phyloP scores from a whole-genome alignment of 2,113 vertebrate genomes.

The Psephotus haematonotus region DNA sequence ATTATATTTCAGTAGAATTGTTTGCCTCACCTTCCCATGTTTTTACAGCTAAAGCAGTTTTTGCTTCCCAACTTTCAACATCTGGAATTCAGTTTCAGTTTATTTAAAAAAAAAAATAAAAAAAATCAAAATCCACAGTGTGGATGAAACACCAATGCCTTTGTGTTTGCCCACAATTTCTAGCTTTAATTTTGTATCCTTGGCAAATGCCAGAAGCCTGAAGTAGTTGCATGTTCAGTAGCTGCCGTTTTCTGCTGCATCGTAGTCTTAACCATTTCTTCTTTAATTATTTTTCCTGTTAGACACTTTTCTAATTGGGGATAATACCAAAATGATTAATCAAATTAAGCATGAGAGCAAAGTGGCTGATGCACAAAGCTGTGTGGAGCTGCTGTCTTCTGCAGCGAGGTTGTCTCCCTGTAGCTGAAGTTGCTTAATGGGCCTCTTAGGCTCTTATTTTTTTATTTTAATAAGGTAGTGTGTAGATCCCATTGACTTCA shows the following conservation, averaged over 20 bases:
- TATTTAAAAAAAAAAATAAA: constrained; percentile 41
- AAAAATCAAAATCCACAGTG: not conserved
- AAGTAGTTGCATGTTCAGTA: not conserved
- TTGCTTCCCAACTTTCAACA: constrained; percentile 57
- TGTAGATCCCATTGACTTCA: constrained; percentile 50
- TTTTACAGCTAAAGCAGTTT: constrained; percentile 64
- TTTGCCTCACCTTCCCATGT: constrained; percentile 54
- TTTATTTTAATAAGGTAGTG: constrained; percentile 29
- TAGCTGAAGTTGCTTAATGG: constrained; percentile 22
- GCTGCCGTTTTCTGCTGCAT: not conserved
- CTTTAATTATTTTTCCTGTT: not conserved
- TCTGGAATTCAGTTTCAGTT: constrained; percentile 62
- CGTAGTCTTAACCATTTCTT: not conserved
- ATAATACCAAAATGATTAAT: constrained; percentile 60
- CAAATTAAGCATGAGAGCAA: constrained; percentile 44
- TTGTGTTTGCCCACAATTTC: constrained; percentile 38
- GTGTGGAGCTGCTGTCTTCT: not conserved
- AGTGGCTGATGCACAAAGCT: constrained; percentile 44
- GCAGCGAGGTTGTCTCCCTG: not conserved
- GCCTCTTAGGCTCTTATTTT: constrained; percentile 8
- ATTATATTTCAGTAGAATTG: constrained; percentile 47
- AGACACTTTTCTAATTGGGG: constrained; percentile 51
- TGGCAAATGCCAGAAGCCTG: not conserved
- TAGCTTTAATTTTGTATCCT: constrained; percentile 19
- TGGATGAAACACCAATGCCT: constrained; percentile 48